Percentiles rank a stretch among this genome's conserved stretches.
Conservation (phyloP, 2,888 invertebrate species). For the Molanna angustata region DNA sequence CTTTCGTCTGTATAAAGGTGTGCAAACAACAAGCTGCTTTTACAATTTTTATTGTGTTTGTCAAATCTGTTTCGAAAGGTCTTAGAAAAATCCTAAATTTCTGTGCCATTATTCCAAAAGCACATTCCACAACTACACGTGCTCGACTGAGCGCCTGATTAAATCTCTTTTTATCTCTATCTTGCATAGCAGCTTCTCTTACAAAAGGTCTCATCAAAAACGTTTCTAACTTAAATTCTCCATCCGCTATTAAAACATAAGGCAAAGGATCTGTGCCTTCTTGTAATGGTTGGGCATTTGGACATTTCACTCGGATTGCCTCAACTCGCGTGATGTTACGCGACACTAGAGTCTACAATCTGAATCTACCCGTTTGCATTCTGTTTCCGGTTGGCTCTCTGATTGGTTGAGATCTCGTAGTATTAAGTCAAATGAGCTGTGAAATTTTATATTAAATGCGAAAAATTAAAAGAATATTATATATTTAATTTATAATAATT, state of each 20-base stretch:
- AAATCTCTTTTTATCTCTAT: background rate
- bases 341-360: too few relatives aligned
- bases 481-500: too few relatives aligned
- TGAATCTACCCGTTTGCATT: too few relatives aligned
- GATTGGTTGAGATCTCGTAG: too few relatives aligned
- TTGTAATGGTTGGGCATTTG: conserved; percentile 6
- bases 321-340: too few relatives aligned
- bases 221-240: conserved; percentile 14
- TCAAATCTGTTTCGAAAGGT: conserved; percentile 6
- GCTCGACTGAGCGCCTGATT: conserved; percentile 5
- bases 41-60: conserved; percentile 7
- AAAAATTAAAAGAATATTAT: too few relatives aligned
- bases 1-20: background rate
- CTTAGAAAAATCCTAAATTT: conserved; percentile 4
- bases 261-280: conserved; percentile 6
- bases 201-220: conserved; percentile 13
- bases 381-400: too few relatives aligned
- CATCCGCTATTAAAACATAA: conserved; percentile 9
- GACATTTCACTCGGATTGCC: too few relatives aligned
- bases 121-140: conserved; percentile 7
- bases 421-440: too few relatives aligned
- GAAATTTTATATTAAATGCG: too few relatives aligned
- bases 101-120: conserved; percentile 9
- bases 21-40: background rate
- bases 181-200: conserved; percentile 7